A percentile compares a stretch with the other conserved stretches of the same genome.
These are phyloP conservation scores for Drosophila macrothrix DNA, from an alignment of 2,888 invertebrate species.

Conservation along the genomic window DNA sequence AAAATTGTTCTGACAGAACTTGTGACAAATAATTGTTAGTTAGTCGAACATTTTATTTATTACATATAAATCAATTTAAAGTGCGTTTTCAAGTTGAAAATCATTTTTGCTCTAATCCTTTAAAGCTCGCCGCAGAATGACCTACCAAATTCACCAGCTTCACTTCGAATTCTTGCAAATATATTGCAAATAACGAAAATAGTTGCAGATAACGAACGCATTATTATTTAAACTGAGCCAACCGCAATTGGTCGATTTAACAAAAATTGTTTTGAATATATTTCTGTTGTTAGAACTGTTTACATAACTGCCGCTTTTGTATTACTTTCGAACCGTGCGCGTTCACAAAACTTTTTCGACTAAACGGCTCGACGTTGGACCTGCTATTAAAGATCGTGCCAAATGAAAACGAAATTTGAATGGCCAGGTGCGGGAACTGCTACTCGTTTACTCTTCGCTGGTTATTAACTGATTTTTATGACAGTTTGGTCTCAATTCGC, in stretches of 20 bases:
- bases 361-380: constrained; percentile 43
- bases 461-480: constrained; percentile 77
- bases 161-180: constrained; percentile 54
- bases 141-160: constrained; percentile 80
- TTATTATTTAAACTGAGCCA: constrained; percentile 21
- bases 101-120: not conserved
- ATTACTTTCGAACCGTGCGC: constrained; percentile 51
- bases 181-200: constrained; percentile 52
- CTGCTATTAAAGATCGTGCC: constrained; percentile 50
- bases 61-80: not conserved
- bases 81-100: not conserved
- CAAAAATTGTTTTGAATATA: not conserved
- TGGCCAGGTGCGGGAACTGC: constrained; percentile 41
- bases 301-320: constrained; percentile 21
- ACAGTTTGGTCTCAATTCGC: constrained; percentile 75
- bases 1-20: not conserved
- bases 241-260: constrained; percentile 27
- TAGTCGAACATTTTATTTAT: not conserved
- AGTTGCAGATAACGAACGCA: constrained; percentile 42
- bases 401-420: constrained; percentile 74
- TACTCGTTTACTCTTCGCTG: constrained; percentile 33
- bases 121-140: not conserved
- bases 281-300: constrained; percentile 6
- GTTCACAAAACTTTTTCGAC: constrained; percentile 58
- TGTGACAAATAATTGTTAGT: not conserved